Base-by-base conservation (phyloP, 2,113 vertebrate genomes). In the Nothobranchius kuhntae region DNA sequence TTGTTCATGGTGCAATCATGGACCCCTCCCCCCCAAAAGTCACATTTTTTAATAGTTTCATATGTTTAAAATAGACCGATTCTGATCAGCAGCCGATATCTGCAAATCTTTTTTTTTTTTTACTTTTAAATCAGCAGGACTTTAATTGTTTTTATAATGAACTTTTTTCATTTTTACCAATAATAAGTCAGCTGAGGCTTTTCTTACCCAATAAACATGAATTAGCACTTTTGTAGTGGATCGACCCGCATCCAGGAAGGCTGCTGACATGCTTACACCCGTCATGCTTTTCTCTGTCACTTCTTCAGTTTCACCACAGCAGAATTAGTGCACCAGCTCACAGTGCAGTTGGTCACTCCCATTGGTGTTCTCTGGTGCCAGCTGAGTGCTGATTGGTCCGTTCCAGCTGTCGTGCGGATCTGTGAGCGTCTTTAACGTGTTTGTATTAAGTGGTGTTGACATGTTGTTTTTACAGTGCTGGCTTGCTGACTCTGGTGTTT, bases 381-480 rank as follows among this genome's bases (percentile, higher is more conserved):
- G 68, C 78, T 53, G 5, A 9, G 61, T 53, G 44, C 68, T 71
- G 79, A 85, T 76, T 80, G 70, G 73, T 54, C 57, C 7, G 67
- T 54, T 65, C 0, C 52, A 51, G 81, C 61, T 59, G 78, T 68
- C 73, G 30, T 54, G 57, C 44, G 55, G 42, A 44, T 11, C 65
- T 26, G 67, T 67, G 76, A 38, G 73, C 13, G 30, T 55, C 69
- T 74, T 77, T 75, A 83, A 71, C 52, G 53, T 82, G 78, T 48
- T 12, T 66, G 54, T 85, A 77, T 89, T 84, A 88, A 85, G 67
- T 53, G 48, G 85, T 78, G 87, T 85, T 77, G 89, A 91, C 84
- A 65, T 81, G 82, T 78, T 78, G 79, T 75, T 81, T 86, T 88
- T 83, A 71, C 72, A 78, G 58, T 53, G 6, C 62, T 66, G 71